Evolutionary conservation across 37 sponge, comb jelly and placozoan genomes (phyloP), one percentile per base, ranked within the genome.

Genomic region (Aplysina aerophoba): DNA sequence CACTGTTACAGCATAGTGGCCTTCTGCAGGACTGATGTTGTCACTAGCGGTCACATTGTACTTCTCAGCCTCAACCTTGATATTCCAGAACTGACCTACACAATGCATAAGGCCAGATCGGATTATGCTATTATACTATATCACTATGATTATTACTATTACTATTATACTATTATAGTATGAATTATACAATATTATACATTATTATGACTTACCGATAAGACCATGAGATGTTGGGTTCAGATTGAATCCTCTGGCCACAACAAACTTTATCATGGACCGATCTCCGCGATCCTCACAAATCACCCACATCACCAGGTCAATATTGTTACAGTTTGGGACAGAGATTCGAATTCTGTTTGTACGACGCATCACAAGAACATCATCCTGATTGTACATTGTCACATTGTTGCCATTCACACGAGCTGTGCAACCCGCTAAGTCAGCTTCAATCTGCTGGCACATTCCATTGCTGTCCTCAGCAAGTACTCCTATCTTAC

Each of bases 71-170:
- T 21, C 30, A 1, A 93, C 82, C 24, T 84, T 84, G 22, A 88
- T 55, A 72, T 93, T 93, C 90, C 91, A 93, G 90, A 93, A 93
- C 67, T 93, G 94, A 85, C 90, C 94, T 93, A 41, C 11, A 75
- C n/a, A 75, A n/a, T n/a, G n/a, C n/a, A n/a, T n/a, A n/a, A n/a
- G n/a, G n/a, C n/a, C n/a, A n/a, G n/a, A n/a, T n/a, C n/a, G n/a
- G n/a, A n/a, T n/a, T n/a, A n/a, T n/a, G n/a, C n/a, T n/a, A n/a
- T n/a, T n/a, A n/a, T n/a, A n/a, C n/a, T n/a, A n/a, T n/a, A n/a
- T n/a, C n/a, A n/a, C n/a, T n/a, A n/a, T n/a, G n/a, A n/a, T n/a
- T n/a, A n/a, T n/a, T n/a, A n/a, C n/a, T n/a, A n/a, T n/a, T n/a
- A n/a, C n/a, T n/a, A n/a, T n/a, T n/a, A n/a, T n/a, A n/a, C n/a